phyloP scores from a whole-genome alignment of 2,888 invertebrate species.

The Drosophila incognita region DNA sequence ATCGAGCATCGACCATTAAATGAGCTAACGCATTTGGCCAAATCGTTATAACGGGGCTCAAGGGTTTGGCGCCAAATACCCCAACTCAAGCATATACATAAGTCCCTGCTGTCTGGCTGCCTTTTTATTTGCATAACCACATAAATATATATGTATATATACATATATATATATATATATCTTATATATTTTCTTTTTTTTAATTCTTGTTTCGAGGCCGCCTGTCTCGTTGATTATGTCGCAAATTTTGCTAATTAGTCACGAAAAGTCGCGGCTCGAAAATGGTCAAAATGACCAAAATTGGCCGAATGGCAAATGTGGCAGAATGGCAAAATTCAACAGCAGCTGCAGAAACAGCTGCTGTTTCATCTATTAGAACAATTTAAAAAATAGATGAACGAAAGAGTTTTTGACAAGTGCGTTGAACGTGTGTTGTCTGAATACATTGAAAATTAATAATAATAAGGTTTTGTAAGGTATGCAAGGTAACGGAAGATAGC shows the following conservation, averaged over 20 bases:
- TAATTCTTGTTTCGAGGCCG: slow-evolving; percentile 16
- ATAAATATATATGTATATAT: neutral
- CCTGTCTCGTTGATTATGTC: slow-evolving; percentile 48
- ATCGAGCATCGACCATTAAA: slow-evolving; percentile 15
- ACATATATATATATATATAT: too few species aligned
- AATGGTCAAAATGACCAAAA: slow-evolving; percentile 66
- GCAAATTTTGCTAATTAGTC: slow-evolving; percentile 74
- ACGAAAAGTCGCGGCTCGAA: slow-evolving; percentile 63
- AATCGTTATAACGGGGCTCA: slow-evolving; percentile 19
- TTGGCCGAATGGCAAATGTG: slow-evolving; percentile 54
- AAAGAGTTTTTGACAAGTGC: neutral
- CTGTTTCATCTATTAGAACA: slow-evolving; percentile 14
- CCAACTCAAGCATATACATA: slow-evolving; percentile 10
- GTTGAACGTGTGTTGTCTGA: too few species aligned
- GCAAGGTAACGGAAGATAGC: neutral
- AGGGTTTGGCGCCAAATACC: slow-evolving; percentile 40
- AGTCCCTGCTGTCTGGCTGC: slow-evolving; percentile 3
- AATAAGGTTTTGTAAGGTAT: neutral
- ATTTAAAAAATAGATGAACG: neutral
- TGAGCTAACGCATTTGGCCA: slow-evolving; percentile 15
- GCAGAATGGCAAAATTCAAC: slow-evolving; percentile 32
- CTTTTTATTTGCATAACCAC: neutral
- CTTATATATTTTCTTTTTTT: slow-evolving; percentile 7
- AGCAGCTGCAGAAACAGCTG: slow-evolving; percentile 46
- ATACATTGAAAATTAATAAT: neutral